Base-by-base conservation (phyloP, 2,113 vertebrate genomes). In the Pterophyllum scalare region DNA sequence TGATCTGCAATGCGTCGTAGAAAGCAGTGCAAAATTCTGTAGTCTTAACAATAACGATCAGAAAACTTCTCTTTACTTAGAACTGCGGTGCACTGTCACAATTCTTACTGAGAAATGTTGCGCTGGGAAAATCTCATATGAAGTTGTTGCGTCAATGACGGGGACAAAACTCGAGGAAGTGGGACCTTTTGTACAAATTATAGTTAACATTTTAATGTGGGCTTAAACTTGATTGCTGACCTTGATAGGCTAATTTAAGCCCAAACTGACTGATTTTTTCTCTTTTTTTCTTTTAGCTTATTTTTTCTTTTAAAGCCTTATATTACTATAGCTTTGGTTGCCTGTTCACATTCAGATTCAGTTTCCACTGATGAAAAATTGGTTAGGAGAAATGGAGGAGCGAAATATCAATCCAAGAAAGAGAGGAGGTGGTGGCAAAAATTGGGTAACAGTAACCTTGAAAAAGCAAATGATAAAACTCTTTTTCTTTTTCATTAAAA, bases 401-500 rank as follows among this genome's bases (percentile, higher is more conserved):
- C 28, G 49, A 31, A 24, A 52, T 72, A 19, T 35, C 20, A 24
- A 28, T n/a, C 12, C 6, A 60, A 65, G 28, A 59, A 61, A 24
- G 28, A 22, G 12, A 81, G 10, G 11, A 58, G 8, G 28, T 19
- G 15, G 40, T n/a, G 46, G 33, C 56, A 79, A 61, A 88, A 79
- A 31, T 28, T 59, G 57, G 61, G 64, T 31, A 52, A 60, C 19
- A 2, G 3, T 87, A 88, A 92, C 91, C 91, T 81, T 90, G 83
- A 92, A 80, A 90, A 87, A 61, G 67, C 26, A 79, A 85, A 56
- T 49, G 7, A 80, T 19, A 60, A 14, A 33, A 52, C 28, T 38
- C 56, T 58, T 62, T 56, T 35, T 49, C 4, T 56, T 83, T 82
- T 75, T 4, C 10, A 4, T 64, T 78, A 59, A 38, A 54, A 35